phyloP scores from a whole-genome alignment of 2,797 vertebrate species.

The Chaetodon trifasciatus region DNA sequence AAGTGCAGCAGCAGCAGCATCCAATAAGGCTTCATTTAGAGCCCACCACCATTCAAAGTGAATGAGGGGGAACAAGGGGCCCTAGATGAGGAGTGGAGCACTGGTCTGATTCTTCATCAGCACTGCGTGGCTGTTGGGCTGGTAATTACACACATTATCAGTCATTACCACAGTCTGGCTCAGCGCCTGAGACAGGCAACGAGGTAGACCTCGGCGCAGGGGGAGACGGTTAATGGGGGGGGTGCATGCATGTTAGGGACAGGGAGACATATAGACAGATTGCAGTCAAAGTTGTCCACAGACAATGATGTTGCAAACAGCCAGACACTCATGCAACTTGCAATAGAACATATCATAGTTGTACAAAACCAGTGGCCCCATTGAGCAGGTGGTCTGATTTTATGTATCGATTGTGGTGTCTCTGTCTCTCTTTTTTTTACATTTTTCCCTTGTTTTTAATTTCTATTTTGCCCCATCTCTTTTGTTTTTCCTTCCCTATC shows the following conservation, averaged over 20 bases:
- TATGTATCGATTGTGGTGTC: constrained; percentile 18
- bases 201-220: constrained; percentile 32
- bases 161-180: constrained; percentile 81
- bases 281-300: constrained; percentile 15
- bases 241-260: constrained; percentile 3
- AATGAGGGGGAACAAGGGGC: constrained; percentile 75
- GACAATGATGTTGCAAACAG: constrained; percentile 2
- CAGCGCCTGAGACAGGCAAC: constrained; percentile 59
- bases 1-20: constrained; percentile 59
- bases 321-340: constrained; percentile 5
- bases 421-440: constrained; percentile 21
- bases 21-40: constrained; percentile 68
- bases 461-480: constrained; percentile 37
- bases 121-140: constrained; percentile 65
- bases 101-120: constrained; percentile 73
- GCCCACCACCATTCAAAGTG: constrained; percentile 68
- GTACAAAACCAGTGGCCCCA: constrained; percentile 11
- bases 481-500: constrained; percentile 33
- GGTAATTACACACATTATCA: constrained; percentile 85
- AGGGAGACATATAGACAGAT: constrained; percentile 23
- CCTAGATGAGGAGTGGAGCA: constrained; percentile 64
- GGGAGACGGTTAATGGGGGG: constrained; percentile 20
- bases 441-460: constrained; percentile 34
- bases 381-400: constrained; percentile 19
- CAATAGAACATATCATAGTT: background rate